Evolutionary conservation across 2,888 invertebrate genomes (phyloP), one percentile per base, ranked within the genome.

Genomic region (Archips xylosteana): DNA sequence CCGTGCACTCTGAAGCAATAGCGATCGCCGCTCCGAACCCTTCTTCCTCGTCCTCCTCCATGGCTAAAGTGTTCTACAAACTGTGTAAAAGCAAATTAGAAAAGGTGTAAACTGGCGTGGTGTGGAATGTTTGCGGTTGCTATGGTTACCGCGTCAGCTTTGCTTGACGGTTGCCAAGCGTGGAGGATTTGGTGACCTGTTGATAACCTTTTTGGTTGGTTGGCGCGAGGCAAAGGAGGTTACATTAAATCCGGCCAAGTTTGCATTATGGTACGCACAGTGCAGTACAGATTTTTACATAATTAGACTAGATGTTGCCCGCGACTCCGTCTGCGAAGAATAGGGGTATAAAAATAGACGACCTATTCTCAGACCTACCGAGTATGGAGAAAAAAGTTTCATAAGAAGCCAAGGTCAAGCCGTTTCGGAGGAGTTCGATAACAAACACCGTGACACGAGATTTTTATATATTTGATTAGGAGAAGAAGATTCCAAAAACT

Each of bases 1-100:
- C 94, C 0, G 94, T 92, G 3, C 88, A 89, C 75, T 93, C 94
- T 0, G 93, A 92, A 60, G 86, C 94, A 42, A 92, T 84, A 54
- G 81, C 78, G 72, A 87, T 82, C 60, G 87, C 88, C 9, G 78
- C 85, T 0, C 86, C 90, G 74, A 92, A 93, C 6, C 83, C 77
- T 10, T 89, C 92, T 0, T 89, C 91, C 0, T 89, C 92, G 0
- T 90, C 90, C 6, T 78, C 76, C 4, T 88, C 87, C 81, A 85
- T 87, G 36, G 79, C 84, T 65, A 72, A 71, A 70, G 36, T 3
- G n/a, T 23, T 42, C 68, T 77, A 70, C 66, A 74, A 79, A 83
- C 77, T 78, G 42, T 23, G 69, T 71, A 67, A 69, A 69, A 57
- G 65, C 66, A 64, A 70, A 77, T 80, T 79, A 75, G 85, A 83